Evolutionary conservation across 92 coral and sea anemone genomes (phyloP), one percentile per base, ranked within the genome.

Genomic region (Parazoanthus darwini): DNA sequence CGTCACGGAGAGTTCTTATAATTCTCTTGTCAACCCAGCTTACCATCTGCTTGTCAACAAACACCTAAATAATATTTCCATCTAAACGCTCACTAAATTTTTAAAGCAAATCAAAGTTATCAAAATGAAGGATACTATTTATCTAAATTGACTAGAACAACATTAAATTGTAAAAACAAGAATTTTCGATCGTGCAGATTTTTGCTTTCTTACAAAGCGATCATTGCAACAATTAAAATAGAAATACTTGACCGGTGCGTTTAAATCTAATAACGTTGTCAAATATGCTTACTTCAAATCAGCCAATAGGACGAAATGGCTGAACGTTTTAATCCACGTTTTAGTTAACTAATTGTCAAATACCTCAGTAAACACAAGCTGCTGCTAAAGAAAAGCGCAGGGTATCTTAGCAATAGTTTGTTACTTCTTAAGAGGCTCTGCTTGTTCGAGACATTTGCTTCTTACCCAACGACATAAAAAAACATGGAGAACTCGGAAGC

Each of bases 401-500:
- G 10, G 80, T 76, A 37, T 76, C 80, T n/a, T 76, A 76, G 54
- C 54, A 44, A 39, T 38, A 1, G 59, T 11, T 13, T 54, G 59
- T 54, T 54, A 54, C 59, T 54, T 54, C 59, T 11, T 54, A 11
- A 37, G 46, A 76, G 11, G 80, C 9, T 76, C n/a, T 76, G 25
- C 80, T 38, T 38, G 50, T 6, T 37, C 46, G 46, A 74, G 8
- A 76, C 50, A 63, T 20, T 22, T 20, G 25, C 51, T 76, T 39
- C 26, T 3, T 38, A 37, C 11, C 25, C 11, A 76, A 37, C 50
- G 23, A 16, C 42, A 37, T 37, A 36, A 74, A 50, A 29, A 50
- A 44, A 8, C 82, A 79, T 79, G 82, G 82, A 79, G 38, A 39
- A 44, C 1, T 79, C 82, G 9, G 82, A 79, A 50, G 20, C 20